Evolutionary conservation across 1,140 invertebrate species (phyloP).

Genomic region (Mya arenaria): DNA sequence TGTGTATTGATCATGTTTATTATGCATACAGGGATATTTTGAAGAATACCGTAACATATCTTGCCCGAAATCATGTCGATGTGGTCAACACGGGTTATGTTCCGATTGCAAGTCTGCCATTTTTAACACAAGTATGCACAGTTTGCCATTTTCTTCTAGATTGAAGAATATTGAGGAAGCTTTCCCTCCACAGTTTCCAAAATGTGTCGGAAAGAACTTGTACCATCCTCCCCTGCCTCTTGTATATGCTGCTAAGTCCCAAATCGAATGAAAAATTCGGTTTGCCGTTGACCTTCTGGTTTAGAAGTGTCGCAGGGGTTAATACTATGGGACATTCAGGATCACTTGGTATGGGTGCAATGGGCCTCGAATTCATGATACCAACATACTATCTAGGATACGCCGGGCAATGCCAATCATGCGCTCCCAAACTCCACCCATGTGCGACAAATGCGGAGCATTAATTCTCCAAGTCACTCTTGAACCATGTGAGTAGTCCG

Average conservation of each 20-base stretch:
- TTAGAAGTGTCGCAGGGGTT: conserved; percentile 53
- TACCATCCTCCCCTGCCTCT: conserved; percentile 47
- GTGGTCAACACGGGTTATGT: too few species aligned
- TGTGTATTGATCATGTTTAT: too few species aligned
- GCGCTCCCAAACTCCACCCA: conserved; percentile 44
- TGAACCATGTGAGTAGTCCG: neutral
- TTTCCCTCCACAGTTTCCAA: conserved; percentile 51
- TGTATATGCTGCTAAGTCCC: conserved; percentile 15
- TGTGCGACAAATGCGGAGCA: neutral
- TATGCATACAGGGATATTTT: too few species aligned
- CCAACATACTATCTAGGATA: conserved; percentile 48
- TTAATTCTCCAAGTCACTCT: conserved; percentile 9
- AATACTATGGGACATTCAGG: conserved; percentile 45
- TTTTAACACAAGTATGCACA: too few species aligned
- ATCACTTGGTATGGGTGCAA: conserved; percentile 49
- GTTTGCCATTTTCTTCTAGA: conserved; percentile 48
- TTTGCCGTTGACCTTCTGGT: conserved; percentile 21
- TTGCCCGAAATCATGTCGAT: too few species aligned
- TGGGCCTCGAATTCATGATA: conserved; percentile 57
- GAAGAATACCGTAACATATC: too few species aligned
- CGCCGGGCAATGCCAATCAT: conserved; percentile 43
- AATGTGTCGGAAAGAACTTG: conserved; percentile 54
- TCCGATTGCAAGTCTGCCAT: too few species aligned
- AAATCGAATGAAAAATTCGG: neutral
- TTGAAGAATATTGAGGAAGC: conserved; percentile 58